A percentile compares a stretch with the other conserved stretches of the same genome.
Evolutionary conservation across 2,797 vertebrate genomes (phyloP).

Genomic region (Tokudaia muenninki): DNA sequence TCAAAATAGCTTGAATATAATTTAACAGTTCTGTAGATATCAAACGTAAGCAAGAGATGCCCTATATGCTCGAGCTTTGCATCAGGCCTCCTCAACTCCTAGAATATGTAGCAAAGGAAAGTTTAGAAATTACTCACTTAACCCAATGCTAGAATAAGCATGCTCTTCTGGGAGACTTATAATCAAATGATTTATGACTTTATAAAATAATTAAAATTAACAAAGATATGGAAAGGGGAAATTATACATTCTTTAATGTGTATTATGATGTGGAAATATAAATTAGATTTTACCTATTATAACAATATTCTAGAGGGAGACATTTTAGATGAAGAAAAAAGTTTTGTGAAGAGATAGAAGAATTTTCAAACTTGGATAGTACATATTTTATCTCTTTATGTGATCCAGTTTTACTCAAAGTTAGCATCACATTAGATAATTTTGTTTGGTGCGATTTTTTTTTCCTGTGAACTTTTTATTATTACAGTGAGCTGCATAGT

Average conservation of each 20-base stretch:
- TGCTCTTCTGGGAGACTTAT: not conserved
- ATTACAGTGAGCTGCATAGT: not conserved
- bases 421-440: not conserved
- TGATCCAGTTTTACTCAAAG: not conserved
- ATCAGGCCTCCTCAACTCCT: not conserved
- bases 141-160: not conserved
- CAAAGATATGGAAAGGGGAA: not conserved
- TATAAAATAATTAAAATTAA: slow-evolving; percentile 10
- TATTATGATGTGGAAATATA: not conserved
- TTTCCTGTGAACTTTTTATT: slow-evolving; percentile 12
- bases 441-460: not conserved
- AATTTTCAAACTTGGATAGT: not conserved
- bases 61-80: not conserved
- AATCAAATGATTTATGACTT: not conserved
- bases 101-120: not conserved
- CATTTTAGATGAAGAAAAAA: not conserved
- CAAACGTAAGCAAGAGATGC: not conserved
- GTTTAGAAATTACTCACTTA: not conserved
- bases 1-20: not conserved
- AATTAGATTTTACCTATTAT: not conserved
- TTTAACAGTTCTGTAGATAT: not conserved
- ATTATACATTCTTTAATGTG: not conserved
- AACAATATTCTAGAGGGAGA: not conserved
- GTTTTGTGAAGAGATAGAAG: not conserved
- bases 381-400: not conserved